Evolutionary conservation across 2,797 vertebrate species (phyloP), one percentile per base, ranked within the genome.

Genomic region (Microtus agrestis): DNA sequence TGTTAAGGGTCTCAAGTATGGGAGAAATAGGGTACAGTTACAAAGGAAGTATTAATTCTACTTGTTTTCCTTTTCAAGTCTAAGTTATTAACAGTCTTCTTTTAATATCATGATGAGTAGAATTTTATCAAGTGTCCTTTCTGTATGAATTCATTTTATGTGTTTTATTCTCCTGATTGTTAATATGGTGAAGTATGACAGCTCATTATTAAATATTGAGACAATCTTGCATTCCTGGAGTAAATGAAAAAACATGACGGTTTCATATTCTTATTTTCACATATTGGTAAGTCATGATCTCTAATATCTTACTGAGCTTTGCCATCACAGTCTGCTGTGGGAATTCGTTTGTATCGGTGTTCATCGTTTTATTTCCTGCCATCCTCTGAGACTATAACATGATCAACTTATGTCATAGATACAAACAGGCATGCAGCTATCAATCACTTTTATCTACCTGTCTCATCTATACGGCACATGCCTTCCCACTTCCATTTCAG

Each of bases 301-400:
- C 29, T 93, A 56, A 48, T 61, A 56, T 61, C 29, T 86, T 86
- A 14, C 21, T 73, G 9, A 31, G 79, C 5, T 93, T 46, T 74
- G 7, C 11, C 31, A 8, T 46, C 63, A 69, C 11, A 37, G 27
- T 2, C 25, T 74, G 46, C n/a, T 5, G 61, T 63, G 56, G n/a
- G 23, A 92, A 92, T 37, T 84, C 0, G 84, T 76, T 61, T 54
- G 48, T 63, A 11, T 27, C 1, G 34, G 8, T 19, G 10, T 67
- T 91, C 79, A 34, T 67, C 7, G 37, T 48, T n/a, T 74, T 85
- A 61, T 51, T 63, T 17, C 46, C 77, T 34, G 2, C 6, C 54
- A 12, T 76, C 76, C 40, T 95, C n/a, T 87, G 80, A 93, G 69
- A 94, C 95, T 31, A 90, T 67, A 94, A 23, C 27, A 76, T 6